phyloP scores from a whole-genome alignment of 2,113 vertebrate species.

The Telmatochromis brichardi region DNA sequence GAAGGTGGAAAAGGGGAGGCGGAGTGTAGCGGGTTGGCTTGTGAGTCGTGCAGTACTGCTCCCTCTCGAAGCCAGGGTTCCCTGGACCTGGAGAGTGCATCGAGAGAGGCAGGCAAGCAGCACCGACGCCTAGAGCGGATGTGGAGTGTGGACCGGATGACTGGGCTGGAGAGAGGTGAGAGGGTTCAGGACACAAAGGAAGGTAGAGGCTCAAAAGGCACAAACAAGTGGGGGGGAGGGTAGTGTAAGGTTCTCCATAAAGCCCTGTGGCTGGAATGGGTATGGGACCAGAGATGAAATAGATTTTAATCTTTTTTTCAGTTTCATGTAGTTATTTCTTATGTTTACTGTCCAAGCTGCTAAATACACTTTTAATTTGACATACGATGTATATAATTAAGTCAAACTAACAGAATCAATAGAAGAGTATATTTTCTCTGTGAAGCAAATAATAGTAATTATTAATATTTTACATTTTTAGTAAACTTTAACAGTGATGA shows the following conservation, averaged over 20 bases:
- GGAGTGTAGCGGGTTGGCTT: conserved; percentile 75
- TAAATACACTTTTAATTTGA: not conserved
- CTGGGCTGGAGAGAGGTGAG: conserved; percentile 79
- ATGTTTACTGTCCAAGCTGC: not conserved
- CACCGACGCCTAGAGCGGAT: conserved; percentile 88
- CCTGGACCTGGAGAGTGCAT: conserved; percentile 82
- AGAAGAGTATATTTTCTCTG: not conserved
- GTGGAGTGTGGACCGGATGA: conserved; percentile 87
- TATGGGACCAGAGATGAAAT: conserved; percentile 41
- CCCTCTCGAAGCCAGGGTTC: conserved; percentile 80
- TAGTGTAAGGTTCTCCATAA: not conserved
- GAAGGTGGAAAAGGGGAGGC: conserved; percentile 73
- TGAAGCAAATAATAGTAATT: not conserved
- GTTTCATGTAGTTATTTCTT: not conserved
- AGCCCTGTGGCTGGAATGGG: not conserved
- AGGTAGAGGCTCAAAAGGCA: conserved; percentile 49
- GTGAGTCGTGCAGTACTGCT: conserved; percentile 76
- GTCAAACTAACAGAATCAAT: not conserved
- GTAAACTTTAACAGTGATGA: not conserved
- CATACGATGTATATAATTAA: not conserved
- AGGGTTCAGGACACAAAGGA: conserved; percentile 57
- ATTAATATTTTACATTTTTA: not conserved
- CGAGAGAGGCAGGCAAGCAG: conserved; percentile 77
- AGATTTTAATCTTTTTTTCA: not conserved
- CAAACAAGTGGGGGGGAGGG: not conserved